Base-by-base conservation (phyloP, 2,113 vertebrate genomes). In the Varanus komodoensis region DNA sequence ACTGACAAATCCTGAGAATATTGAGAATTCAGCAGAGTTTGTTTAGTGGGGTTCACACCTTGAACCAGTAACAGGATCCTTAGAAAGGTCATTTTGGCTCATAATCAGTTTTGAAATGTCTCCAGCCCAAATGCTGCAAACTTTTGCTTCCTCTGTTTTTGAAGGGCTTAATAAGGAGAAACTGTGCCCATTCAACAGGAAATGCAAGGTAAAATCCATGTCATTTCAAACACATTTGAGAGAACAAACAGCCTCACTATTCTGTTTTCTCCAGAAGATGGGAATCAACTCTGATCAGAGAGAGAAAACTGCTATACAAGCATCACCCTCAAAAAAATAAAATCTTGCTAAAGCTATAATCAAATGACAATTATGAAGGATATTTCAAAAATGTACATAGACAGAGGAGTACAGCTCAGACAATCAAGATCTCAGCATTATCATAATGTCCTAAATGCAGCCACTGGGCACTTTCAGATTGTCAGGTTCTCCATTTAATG, bases 151-250 rank as follows among this genome's bases (percentile, higher is more conserved):
- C n/a, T 78, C 74, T n/a, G 34, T 67, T 68, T 38, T 50, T 6
- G 61, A 77, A 29, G 54, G 90, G 48, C 71, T 90, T 83, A 90
- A 79, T 91, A 91, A 92, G 67, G 90, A 86, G 74, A 96, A 92
- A 92, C 87, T 82, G 80, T 82, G 93, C 3, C 89, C 88, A 93
- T 84, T 93, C 92, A 94, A 25, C 25, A 68, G 54, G 81, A 23
- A 82, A 90, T 84, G 82, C 44, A 87, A 93, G 91, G 87, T 85
- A 83, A 95, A 95, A 95, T 93, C 95, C 94, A 92, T 23, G 52
- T n/a, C 87, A 93, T 89, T 73, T 91, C 92, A 85, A 29, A 85
- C 84, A 90, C 44, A 92, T 68, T 87, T 93, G 93, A 74, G 86
- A 89, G 75, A 86, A 6, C 48, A 93, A 84, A 21, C 44, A 57